phyloP scores from a whole-genome alignment of 2,888 invertebrate species.

The Rhorus exstirpatorius region DNA sequence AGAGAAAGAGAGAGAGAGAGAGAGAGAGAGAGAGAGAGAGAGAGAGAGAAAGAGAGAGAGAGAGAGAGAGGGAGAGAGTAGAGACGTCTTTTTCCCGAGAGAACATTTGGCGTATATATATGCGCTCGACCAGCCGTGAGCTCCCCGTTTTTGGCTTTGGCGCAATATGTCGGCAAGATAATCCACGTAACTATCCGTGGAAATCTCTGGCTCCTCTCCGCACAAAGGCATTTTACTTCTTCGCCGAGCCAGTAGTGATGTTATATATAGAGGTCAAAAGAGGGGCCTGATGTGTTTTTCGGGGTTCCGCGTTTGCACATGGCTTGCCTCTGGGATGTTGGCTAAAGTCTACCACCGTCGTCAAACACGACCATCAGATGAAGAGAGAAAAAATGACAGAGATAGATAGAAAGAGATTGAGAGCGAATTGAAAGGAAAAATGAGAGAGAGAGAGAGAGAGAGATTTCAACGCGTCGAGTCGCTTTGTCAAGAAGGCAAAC shows the following conservation, averaged over 20 bases:
- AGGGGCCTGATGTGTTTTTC: constrained; percentile 64
- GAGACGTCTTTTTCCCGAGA: constrained; percentile 61
- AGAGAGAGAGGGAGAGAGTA: constrained; percentile 49
- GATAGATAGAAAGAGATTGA: constrained; percentile 12
- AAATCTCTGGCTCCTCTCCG: constrained; percentile 64
- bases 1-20: constrained; percentile 44
- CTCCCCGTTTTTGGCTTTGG: constrained; percentile 80
- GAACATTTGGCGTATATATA: constrained; percentile 70
- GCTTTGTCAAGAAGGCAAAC: constrained; percentile 86
- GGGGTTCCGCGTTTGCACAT: constrained; percentile 53
- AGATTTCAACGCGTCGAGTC: constrained; percentile 80
- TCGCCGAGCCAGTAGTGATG: constrained; percentile 36
- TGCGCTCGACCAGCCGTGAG: constrained; percentile 77
- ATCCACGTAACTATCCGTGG: constrained; percentile 83
- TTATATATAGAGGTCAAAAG: constrained; percentile 54
- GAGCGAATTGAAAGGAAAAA: constrained; percentile 52
- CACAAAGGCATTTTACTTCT: constrained; percentile 69
- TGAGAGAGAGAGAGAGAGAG: constrained; percentile 73
- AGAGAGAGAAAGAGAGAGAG: constrained; percentile 32
- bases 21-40: constrained; percentile 29
- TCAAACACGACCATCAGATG: constrained; percentile 29
- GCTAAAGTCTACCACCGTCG: constrained; percentile 40
- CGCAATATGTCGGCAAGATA: constrained; percentile 84
- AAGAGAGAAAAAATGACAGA: constrained; percentile 9
- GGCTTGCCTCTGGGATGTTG: constrained; percentile 42